Evolutionary conservation across 2,888 invertebrate species (phyloP).

Genomic region (Eugnorisma glareosa): DNA sequence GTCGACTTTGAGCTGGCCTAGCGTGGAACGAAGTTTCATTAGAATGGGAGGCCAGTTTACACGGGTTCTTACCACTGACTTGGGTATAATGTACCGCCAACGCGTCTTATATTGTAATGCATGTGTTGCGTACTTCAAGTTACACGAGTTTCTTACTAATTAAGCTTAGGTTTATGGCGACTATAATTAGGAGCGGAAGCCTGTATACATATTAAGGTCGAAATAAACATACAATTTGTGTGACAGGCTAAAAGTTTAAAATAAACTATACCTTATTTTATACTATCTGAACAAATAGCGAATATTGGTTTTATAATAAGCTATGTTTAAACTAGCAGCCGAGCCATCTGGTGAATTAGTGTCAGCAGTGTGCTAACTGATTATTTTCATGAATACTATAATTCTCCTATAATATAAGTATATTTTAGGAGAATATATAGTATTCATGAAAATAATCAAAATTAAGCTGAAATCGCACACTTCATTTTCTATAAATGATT

Average conservation of each 20-base stretch:
- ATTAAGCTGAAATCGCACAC: no score
- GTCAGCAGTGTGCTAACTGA: no score
- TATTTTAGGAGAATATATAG: no score
- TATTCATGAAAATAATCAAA: no score
- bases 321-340: no score
- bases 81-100: neutral
- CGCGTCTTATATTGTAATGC: constrained; percentile 9
- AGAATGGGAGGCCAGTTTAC: neutral
- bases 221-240: neutral
- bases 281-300: no score
- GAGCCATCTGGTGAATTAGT: no score
- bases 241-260: neutral
- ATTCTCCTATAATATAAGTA: no score
- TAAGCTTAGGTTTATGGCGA: neutral
- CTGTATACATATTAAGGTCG: neutral
- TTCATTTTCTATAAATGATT: no score
- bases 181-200: constrained; percentile 35
- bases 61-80: neutral
- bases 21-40: neutral
- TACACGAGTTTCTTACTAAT: constrained; percentile 34
- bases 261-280: neutral
- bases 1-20: neutral
- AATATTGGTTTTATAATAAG: no score
- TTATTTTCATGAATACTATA: no score
- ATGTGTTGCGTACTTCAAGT: constrained; percentile 26